Conservation (phyloP, 2,797 vertebrate genomes). For the Eulemur mongoz region DNA sequence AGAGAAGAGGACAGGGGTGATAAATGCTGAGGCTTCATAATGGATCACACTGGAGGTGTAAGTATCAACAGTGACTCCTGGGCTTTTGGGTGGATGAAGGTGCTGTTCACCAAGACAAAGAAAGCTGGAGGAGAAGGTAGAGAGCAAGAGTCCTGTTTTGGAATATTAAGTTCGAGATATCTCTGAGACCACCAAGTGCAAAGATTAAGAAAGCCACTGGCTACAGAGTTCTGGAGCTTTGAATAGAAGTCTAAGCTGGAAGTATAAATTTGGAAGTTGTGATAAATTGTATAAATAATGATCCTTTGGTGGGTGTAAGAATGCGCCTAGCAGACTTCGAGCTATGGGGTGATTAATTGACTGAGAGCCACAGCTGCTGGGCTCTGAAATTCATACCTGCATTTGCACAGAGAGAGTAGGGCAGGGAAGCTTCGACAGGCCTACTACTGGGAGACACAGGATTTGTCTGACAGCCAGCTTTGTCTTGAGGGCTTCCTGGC, state of each 20-base stretch:
- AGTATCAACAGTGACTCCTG: neutral
- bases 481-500: neutral
- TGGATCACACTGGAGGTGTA: neutral
- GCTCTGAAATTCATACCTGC: neutral
- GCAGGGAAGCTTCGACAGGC: neutral
- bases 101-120: neutral
- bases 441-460: neutral
- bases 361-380: neutral
- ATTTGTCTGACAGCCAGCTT: neutral
- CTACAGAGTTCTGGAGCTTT: neutral
- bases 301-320: neutral
- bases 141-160: neutral
- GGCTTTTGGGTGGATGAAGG: neutral
- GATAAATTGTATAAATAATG: neutral
- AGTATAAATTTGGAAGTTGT: neutral
- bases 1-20: neutral
- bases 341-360: neutral
- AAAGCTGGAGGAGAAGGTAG: neutral
- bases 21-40: neutral
- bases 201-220: neutral
- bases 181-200: neutral
- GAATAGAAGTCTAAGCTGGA: neutral
- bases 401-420: neutral
- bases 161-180: neutral
- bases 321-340: neutral